phyloP scores from a whole-genome alignment of 1,140 invertebrate genomes.

The Lordiphosa stackelbergi region DNA sequence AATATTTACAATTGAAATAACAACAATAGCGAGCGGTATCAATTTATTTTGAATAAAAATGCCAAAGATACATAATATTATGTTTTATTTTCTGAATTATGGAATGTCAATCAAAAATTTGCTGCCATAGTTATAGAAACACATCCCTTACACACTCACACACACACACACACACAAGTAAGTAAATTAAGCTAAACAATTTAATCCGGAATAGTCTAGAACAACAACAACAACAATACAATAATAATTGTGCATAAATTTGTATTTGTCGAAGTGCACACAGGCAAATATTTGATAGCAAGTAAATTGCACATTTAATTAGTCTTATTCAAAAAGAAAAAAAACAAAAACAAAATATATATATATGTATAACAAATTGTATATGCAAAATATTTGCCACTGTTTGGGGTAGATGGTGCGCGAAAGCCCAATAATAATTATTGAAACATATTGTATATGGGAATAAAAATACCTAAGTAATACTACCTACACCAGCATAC shows the following conservation, averaged over 20 bases:
- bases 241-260: constrained; percentile 46
- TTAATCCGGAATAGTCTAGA: constrained; percentile 12
- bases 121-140: constrained; percentile 1
- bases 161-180: constrained; percentile 13
- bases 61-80: constrained; percentile 55
- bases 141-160: neutral
- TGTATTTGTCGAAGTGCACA: constrained; percentile 9
- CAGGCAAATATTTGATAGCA: constrained; percentile 1
- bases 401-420: constrained; percentile 34
- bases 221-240: constrained; percentile 7
- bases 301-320: constrained; percentile 31
- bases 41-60: constrained; percentile 71
- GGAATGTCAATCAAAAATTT: neutral
- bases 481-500: constrained; percentile 16
- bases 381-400: constrained; percentile 38
- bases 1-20: too few species aligned
- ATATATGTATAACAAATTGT: constrained; percentile 16
- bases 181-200: constrained; percentile 24
- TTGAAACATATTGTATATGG: constrained; percentile 1
- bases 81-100: constrained; percentile 28
- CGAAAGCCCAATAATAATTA: too few species aligned
- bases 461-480: constrained; percentile 15
- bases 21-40: constrained; percentile 48
- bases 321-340: constrained; percentile 29
- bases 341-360: constrained; percentile 23